A percentile compares a stretch with the other conserved stretches of the same genome.
These are phyloP conservation scores for Ctenicera cuprea DNA, from an alignment of 2,888 invertebrate genomes.

Conservation along the genomic window DNA sequence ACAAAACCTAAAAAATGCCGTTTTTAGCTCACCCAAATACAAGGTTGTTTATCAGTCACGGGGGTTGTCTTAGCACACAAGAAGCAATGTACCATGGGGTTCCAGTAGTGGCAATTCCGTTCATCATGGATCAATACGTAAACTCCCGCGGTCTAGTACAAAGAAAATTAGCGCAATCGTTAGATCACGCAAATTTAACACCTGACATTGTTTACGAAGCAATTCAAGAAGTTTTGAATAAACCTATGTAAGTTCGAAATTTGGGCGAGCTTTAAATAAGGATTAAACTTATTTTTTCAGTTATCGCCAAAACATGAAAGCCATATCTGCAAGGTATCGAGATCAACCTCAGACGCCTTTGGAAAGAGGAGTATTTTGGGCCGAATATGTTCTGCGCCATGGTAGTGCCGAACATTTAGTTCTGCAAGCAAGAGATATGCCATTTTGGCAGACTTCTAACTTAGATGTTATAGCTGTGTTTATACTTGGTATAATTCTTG, in stretches of 20 bases:
- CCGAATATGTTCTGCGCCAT: conserved; percentile 53
- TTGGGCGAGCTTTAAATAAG: neutral
- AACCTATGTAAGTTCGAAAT: conserved; percentile 57
- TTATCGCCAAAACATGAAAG: conserved; percentile 52
- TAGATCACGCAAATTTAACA: conserved; percentile 58
- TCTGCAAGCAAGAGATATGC: conserved; percentile 47
- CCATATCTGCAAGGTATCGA: conserved; percentile 50
- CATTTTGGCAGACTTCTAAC: conserved; percentile 47
- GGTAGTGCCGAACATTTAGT: conserved; percentile 48
- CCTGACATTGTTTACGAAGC: conserved; percentile 54
- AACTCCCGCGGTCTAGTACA: conserved; percentile 62
- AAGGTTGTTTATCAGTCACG: conserved; percentile 60
- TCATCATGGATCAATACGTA: conserved; percentile 64
- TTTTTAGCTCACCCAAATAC: conserved; percentile 59
- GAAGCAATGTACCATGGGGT: conserved; percentile 60
- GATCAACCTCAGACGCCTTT: conserved; percentile 57
- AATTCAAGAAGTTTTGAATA: conserved; percentile 58
- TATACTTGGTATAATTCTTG: neutral
- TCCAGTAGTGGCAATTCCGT: conserved; percentile 63
- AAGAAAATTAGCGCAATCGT: conserved; percentile 57
- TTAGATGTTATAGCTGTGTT: conserved; percentile 45
- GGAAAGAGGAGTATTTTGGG: conserved; percentile 55
- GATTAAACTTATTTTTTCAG: conserved; percentile 42
- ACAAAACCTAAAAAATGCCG: neutral
- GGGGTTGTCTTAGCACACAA: conserved; percentile 62